Conservation (phyloP, 2,797 vertebrate genomes). For the Pipistrellus kuhlii region DNA sequence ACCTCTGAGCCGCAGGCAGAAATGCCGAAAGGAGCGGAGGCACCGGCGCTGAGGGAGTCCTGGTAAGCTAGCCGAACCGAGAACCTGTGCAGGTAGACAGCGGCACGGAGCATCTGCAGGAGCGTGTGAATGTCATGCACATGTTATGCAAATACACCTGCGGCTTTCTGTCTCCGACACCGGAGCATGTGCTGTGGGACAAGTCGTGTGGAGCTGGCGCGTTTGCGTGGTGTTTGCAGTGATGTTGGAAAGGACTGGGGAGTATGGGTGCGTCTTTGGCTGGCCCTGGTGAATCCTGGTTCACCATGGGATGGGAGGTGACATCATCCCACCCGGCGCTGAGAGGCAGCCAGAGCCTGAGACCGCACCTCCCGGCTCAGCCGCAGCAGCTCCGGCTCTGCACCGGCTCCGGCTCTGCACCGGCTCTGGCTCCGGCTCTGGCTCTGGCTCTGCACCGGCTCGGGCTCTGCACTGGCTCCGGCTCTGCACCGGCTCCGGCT, state of each 20-base stretch:
- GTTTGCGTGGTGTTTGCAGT: background rate
- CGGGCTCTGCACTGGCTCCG: too few relatives aligned
- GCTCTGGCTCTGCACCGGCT: too few relatives aligned
- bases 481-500: too few relatives aligned
- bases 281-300: too few relatives aligned
- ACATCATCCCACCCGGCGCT: fast-evolving
- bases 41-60: background rate
- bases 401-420: too few relatives aligned
- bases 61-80: background rate
- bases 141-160: background rate
- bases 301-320: background rate
- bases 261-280: background rate
- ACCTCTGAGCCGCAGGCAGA: background rate
- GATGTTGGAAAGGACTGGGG: background rate
- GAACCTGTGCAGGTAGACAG: background rate
- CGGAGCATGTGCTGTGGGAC: background rate
- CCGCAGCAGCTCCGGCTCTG: too few relatives aligned
- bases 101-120: background rate
- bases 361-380: background rate
- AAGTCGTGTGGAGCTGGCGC: background rate
- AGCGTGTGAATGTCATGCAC: slow-evolving; percentile 21
- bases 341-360: too few relatives aligned
- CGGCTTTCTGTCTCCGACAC: background rate
- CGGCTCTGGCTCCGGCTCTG: too few relatives aligned
- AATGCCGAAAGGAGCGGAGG: background rate